Base-by-base conservation (phyloP, 2,888 invertebrate species). In the Aproaerema taeniolella region DNA sequence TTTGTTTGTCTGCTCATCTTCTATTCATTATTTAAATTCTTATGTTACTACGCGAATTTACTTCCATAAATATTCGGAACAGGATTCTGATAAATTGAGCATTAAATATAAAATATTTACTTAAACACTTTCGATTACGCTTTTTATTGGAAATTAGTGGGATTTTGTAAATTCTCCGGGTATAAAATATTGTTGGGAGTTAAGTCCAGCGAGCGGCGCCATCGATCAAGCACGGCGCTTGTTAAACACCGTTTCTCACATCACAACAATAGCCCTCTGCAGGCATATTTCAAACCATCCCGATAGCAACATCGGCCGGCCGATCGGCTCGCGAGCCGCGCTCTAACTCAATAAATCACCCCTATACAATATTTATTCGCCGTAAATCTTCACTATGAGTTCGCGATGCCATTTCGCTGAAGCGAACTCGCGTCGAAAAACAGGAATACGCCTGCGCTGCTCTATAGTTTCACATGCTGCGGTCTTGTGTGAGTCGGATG, bases 221-320 rank as follows among this genome's bases (percentile, higher is more conserved):
- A 82, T 82, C 81, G 78, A 78, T 69, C 67, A 71, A 69, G 55
- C 55, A 52, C 64, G 70, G 71, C 68, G 80, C 80, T 82, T 82
- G 82, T 82, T 82, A 82, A 76, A 81, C 80, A 81, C 81, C 71
- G 81, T 82, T 82, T 82, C 82, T 80, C 82, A 81, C 82, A 81
- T 81, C 79, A 74, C 81, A 79, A 81, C 83, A 82, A 82, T 82
- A 72, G 82, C 74, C 67, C 67, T 72, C 68, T 67, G 73, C 74
- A 65, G 77, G 83, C 81, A 83, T 85, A 85, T 82, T 85, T 85
- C 83, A 85, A 79, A 68, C 69, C 73, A 72, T 74, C 74, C 76
- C 71, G 80, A 79, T 83, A 77, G 74, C 61, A 72, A 74, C 80
- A 81, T 78, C 79, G 80, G 67, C 61, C 62, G 61, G 62, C 61